Percentiles rank a stretch among this genome's conserved stretches.
Conservation (phyloP, 1,140 invertebrate genomes). For the Pollicipes pollicipes region DNA sequence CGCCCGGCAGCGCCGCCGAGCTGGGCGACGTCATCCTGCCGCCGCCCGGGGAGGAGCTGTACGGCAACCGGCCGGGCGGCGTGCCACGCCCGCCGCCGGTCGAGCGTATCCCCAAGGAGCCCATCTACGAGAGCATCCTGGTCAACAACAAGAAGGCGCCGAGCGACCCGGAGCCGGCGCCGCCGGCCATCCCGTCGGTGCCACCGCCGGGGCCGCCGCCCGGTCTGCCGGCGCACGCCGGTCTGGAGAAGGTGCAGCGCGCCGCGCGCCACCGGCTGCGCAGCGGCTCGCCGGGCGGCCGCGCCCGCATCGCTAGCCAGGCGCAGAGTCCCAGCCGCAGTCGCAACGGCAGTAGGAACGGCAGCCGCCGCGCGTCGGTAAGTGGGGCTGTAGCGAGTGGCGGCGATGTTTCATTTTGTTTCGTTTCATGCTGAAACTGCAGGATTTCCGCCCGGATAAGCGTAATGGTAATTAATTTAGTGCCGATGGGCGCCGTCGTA, state of each 20-base stretch:
- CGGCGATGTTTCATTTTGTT: too few species aligned
- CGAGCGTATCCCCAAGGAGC: not conserved
- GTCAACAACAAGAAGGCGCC: not conserved
- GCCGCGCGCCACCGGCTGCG: not conserved
- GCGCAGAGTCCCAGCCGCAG: not conserved
- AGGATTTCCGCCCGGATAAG: too few species aligned
- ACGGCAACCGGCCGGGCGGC: not conserved
- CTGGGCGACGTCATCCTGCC: not conserved
- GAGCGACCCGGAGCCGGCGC: not conserved
- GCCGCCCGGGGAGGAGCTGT: not conserved
- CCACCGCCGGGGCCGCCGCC: not conserved
- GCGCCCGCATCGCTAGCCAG: not conserved
- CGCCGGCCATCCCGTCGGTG: not conserved
- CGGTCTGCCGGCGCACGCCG: not conserved
- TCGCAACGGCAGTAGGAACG: not conserved
- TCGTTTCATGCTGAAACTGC: too few species aligned
- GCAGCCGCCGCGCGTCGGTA: not conserved
- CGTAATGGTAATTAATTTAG: too few species aligned
- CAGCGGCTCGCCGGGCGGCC: conserved; percentile 1
- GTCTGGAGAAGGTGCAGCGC: not conserved
- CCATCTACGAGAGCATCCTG: conserved; percentile 2
- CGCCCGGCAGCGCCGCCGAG: conserved; percentile 6
- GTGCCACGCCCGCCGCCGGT: not conserved
- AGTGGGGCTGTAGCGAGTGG: not conserved
- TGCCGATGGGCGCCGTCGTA: too few species aligned